A percentile compares a stretch with the other conserved stretches of the same genome.
Conservation (phyloP, 2,888 invertebrate species). For the Eupithecia exiguata region DNA sequence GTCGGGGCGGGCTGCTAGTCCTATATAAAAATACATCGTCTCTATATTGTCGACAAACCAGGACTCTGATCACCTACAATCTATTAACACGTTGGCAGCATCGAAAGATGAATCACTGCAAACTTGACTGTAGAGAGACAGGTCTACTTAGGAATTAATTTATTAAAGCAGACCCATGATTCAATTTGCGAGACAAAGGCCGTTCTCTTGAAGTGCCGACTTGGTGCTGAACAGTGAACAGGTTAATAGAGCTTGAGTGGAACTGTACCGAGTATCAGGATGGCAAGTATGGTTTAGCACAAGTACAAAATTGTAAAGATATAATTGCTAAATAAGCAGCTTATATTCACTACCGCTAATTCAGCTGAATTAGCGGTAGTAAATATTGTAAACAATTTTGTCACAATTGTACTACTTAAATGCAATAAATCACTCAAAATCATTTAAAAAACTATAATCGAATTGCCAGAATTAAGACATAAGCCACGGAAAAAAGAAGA, state of each 20-base stretch:
- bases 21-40: too few species aligned
- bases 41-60: not conserved
- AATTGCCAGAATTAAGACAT: too few species aligned
- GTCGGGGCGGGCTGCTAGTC: too few species aligned
- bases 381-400: too few species aligned
- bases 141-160: conserved; percentile 67
- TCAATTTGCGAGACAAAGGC: conserved; percentile 68
- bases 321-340: too few species aligned
- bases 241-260: conserved; percentile 23
- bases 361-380: too few species aligned
- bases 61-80: not conserved
- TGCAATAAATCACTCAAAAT: not conserved
- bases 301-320: too few species aligned
- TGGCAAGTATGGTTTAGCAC: not conserved
- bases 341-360: too few species aligned
- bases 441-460: too few species aligned
- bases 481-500: not conserved
- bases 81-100: not conserved
- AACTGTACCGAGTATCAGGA: conserved; percentile 2
- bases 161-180: conserved; percentile 67
- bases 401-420: too few species aligned
- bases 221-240: conserved; percentile 32
- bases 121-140: conserved; percentile 52
- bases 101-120: conserved; percentile 1
- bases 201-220: conserved; percentile 46